Base-by-base conservation (phyloP, 2,113 vertebrate species). In the Eurystomus gularis region DNA sequence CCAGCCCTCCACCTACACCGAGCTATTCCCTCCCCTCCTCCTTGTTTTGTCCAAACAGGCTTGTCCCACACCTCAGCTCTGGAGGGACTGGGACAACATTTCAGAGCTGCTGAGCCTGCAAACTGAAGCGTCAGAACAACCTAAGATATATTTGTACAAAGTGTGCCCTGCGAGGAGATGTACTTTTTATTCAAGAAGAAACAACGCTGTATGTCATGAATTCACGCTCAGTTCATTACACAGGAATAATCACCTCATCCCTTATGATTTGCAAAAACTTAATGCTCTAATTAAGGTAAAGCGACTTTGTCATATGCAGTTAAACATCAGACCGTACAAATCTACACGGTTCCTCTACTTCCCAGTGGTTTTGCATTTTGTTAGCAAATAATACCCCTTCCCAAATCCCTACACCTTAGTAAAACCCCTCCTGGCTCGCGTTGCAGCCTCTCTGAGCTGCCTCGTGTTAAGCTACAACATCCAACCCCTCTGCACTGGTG, bases 401-500 rank as follows among this genome's bases (percentile, higher is more conserved):
- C 78, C 54, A 69, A 62, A 49, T 1, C 23, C 26, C 25, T 19
- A 54, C 39, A 28, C 28, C 21, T 15, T 9, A 48, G 11, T 25
- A 70, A 42, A 66, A 51, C 23, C 39, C 61, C 7, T 48, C 62
- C 31, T 5, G 25, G 31, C 23, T 29, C 7, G 4, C 5, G 33
- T 13, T 24, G 21, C 57, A 86, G 60, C 71, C 71, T 52, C 79
- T 25, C 55, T 6, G 23, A 72, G 77, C n/a, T 35, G 15, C 14
- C 8, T 31, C 1, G 0, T 6, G 18, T 15, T 15, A 4, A 2
- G 8, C 20, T 10, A 3, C 21, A 13, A 11, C 1, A 54, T 7
- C 35, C 44, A 31, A 2, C 10, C 14, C 39, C 51, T 11, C 28
- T 12, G 7, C 14, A 7, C 33, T 16, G 29, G 4, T 39, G 61